These are phyloP conservation scores for Cheirogaleus major DNA, from an alignment of 2,797 vertebrate genomes.

Conservation along the genomic window DNA sequence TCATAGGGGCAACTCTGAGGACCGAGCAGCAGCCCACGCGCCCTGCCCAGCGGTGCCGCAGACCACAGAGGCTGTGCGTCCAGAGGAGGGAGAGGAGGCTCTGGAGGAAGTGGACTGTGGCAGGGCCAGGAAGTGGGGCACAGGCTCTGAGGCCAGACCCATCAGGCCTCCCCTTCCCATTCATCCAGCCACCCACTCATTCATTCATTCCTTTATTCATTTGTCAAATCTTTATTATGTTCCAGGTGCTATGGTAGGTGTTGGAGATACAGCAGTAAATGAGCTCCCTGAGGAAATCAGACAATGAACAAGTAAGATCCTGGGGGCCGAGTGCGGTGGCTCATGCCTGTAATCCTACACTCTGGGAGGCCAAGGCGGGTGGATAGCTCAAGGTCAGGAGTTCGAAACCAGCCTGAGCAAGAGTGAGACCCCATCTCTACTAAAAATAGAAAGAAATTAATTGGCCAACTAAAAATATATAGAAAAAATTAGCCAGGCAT, in stretches of 20 bases:
- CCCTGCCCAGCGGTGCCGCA: not conserved
- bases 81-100: too few relatives aligned
- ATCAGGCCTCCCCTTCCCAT: not conserved
- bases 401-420: too few relatives aligned
- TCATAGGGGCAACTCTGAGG: not conserved
- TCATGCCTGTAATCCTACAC: too few relatives aligned
- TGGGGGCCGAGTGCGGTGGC: too few relatives aligned
- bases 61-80: not conserved
- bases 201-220: not conserved
- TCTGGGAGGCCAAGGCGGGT: too few relatives aligned
- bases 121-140: accelerated
- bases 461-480: too few relatives aligned
- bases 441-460: too few relatives aligned
- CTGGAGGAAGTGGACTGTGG: not conserved
- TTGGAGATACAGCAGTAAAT: not conserved
- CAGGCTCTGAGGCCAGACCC: not conserved
- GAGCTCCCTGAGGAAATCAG: not conserved
- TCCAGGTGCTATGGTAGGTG: not conserved
- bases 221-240: not conserved
- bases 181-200: not conserved
- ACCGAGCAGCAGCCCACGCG: not conserved
- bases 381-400: too few relatives aligned
- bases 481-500: too few relatives aligned
- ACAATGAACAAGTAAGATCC: not conserved
- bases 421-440: too few relatives aligned